phyloP scores from a whole-genome alignment of 2,113 vertebrate genomes.

The Meleagris gallopavo region DNA sequence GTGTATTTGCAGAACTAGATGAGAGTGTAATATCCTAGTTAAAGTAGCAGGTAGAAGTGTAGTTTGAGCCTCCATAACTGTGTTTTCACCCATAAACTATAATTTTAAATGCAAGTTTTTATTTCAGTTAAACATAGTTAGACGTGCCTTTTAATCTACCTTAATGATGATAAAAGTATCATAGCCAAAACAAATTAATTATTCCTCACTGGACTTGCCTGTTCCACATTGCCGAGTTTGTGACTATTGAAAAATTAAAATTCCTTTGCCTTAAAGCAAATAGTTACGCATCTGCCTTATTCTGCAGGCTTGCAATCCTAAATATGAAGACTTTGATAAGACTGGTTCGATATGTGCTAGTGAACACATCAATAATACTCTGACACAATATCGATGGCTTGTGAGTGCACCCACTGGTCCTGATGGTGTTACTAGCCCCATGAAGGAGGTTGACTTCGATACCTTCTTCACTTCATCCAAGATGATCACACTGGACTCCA shows the following conservation, averaged over 20 bases:
- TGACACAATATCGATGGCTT: constrained; percentile 93
- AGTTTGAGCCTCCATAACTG: not conserved
- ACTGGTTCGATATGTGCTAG: constrained; percentile 91
- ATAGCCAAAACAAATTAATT: not conserved
- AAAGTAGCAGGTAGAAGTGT: not conserved
- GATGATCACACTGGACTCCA: constrained; percentile 91
- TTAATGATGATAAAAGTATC: not conserved
- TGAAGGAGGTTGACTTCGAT: constrained; percentile 93
- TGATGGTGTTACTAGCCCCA: constrained; percentile 90
- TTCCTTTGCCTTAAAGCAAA: not conserved
- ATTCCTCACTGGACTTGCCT: not conserved
- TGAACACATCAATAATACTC: constrained; percentile 91
- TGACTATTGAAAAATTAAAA: not conserved
- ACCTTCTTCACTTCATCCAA: constrained; percentile 97
- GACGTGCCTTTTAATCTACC: not conserved
- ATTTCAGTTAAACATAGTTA: not conserved
- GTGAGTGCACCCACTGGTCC: constrained; percentile 87
- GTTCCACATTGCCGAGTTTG: not conserved
- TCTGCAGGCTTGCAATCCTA: constrained; percentile 90
- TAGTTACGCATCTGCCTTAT: not conserved
- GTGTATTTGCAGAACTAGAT: not conserved
- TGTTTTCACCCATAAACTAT: not conserved
- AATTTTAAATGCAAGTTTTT: not conserved
- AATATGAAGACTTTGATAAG: constrained; percentile 90
- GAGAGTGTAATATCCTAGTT: not conserved